A percentile compares a stretch with the other conserved stretches of the same genome.
phyloP scores from a whole-genome alignment of 2,888 invertebrate genomes.

The Gastracanthus pulcherrimus region DNA sequence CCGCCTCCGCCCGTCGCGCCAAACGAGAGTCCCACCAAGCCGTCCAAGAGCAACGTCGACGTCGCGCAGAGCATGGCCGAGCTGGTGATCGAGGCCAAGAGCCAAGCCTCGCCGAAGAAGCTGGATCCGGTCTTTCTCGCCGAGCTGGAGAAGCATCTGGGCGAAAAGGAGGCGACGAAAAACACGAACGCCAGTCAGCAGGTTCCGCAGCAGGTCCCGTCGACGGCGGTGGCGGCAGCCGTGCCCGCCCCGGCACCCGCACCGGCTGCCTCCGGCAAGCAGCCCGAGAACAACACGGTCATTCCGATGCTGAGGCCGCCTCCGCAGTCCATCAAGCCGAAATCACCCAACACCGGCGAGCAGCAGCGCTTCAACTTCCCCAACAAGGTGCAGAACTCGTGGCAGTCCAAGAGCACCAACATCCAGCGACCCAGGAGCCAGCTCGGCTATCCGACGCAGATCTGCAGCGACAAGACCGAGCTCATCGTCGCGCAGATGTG shows the following conservation, averaged over 20 bases:
- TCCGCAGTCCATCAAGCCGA: conserved; percentile 74
- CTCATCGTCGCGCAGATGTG: conserved; percentile 72
- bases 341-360: conserved; percentile 68
- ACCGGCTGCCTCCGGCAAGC: conserved; percentile 59
- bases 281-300: conserved; percentile 63
- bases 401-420: conserved; percentile 69
- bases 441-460: conserved; percentile 57
- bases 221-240: too few species aligned
- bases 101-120: conserved; percentile 74
- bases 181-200: conserved; percentile 74
- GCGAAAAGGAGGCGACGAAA: conserved; percentile 76
- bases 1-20: conserved; percentile 70
- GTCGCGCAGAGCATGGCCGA: conserved; percentile 69
- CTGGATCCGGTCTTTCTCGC: conserved; percentile 82
- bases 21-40: conserved; percentile 69
- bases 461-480: conserved; percentile 65
- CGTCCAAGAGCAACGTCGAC: conserved; percentile 67
- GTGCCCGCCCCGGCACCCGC: background rate
- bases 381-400: conserved; percentile 75
- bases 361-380: conserved; percentile 63
- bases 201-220: background rate
- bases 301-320: conserved; percentile 79
- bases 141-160: conserved; percentile 83
- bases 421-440: conserved; percentile 69
- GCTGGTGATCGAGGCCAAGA: conserved; percentile 64